Base-by-base conservation (phyloP, 2,888 invertebrate species). In the Andrena fulva region DNA sequence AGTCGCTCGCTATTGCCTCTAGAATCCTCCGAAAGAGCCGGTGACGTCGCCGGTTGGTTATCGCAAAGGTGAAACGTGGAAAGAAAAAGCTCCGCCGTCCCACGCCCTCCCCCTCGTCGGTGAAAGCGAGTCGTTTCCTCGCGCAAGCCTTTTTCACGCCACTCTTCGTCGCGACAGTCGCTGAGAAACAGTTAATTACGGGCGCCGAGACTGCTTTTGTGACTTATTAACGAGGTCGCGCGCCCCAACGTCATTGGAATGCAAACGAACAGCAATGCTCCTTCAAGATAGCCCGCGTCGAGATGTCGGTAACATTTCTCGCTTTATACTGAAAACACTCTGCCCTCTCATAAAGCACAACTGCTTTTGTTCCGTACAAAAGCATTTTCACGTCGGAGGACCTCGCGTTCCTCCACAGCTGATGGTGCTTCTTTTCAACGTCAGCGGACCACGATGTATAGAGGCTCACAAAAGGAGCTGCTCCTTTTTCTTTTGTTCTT, bases 11-110 rank as follows among this genome's bases (percentile, higher is more conserved):
- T 35, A 64, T 80, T 83, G 71, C 76, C 60, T 80, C 77, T 73
- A 48, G 63, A 63, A 74, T 71, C 66, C 66, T 69, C 24, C 24
- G 56, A 20, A 42, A 66, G 71, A 80, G 52, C n/a, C 31, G 24
- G 50, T 67, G 78, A 83, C 77, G 81, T 78, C 82, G 81, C 60
- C 71, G 78, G 78, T 81, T 78, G 80, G 74, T 84, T 81, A 84
- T 52, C 50, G 68, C 35, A 54, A 60, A 73, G 62, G 54, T 54
- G 72, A 73, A 50, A 24, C 54, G 71, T 12, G 24, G 56, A 59
- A 66, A 52, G 68, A 50, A 71, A 68, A 50, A 20, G 33, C 50
- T 35, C 12, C 33, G 5, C 35, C 20, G 16, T 31, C 33, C 33
- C 42, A 42, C n/a, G 48, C 31, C 12, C 29, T 12, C 16, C 48